Conservation (phyloP, 2,888 invertebrate species). For the Cryptosula pallasiana region DNA sequence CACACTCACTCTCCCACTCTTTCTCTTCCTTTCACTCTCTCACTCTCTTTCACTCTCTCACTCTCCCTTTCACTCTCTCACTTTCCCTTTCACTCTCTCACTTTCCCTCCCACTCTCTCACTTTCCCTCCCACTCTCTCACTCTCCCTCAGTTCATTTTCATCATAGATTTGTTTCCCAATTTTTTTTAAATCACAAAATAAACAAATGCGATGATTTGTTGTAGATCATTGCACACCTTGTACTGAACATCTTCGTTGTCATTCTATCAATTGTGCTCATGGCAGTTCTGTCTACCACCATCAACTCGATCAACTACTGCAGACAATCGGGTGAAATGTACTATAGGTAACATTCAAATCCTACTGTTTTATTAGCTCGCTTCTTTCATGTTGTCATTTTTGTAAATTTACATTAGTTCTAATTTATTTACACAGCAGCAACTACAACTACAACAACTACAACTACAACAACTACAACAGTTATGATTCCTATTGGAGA, state of each 20-base stretch:
- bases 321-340: background rate
- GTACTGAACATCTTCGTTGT: background rate
- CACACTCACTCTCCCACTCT: background rate
- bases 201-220: background rate
- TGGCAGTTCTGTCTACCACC: background rate
- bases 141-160: too few species aligned
- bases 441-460: background rate
- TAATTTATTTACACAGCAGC: too few species aligned
- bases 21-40: background rate
- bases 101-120: too few species aligned
- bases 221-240: background rate
- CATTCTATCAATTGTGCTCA: background rate
- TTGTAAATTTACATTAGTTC: too few species aligned
- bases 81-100: too few species aligned
- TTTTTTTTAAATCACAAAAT: too few species aligned
- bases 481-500: background rate
- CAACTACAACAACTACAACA: background rate
- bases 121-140: background rate
- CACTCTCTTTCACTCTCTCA: background rate
- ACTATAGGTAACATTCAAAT: background rate
- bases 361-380: too few species aligned
- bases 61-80: background rate
- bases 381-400: too few species aligned
- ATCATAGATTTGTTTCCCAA: too few species aligned
- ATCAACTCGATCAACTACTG: background rate